Conservation (phyloP, 2,888 invertebrate genomes). For the Acanthosepion lycidas region DNA sequence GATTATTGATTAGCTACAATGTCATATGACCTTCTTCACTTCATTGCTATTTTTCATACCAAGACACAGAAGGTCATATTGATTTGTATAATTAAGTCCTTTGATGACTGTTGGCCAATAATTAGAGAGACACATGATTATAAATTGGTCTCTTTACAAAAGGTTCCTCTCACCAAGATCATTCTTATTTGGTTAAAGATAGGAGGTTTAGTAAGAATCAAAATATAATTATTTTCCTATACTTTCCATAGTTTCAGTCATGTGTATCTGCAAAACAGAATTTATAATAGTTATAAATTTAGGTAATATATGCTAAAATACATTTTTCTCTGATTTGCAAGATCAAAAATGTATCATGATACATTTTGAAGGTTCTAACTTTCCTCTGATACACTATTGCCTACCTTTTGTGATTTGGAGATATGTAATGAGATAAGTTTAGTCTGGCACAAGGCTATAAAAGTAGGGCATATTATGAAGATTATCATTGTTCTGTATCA, state of each 20-base stretch:
- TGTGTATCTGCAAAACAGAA: neutral
- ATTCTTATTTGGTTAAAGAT: neutral
- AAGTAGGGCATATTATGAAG: too few relatives aligned
- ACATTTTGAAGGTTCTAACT: too few relatives aligned
- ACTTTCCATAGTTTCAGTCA: neutral
- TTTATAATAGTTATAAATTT: neutral
- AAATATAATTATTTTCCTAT: neutral
- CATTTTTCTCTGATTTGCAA: too few relatives aligned
- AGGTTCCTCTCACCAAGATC: neutral
- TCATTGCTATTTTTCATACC: neutral
- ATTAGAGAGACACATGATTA: neutral
- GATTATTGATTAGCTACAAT: slow-evolving; percentile 8
- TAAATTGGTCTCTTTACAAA: neutral
- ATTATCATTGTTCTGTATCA: too few relatives aligned
- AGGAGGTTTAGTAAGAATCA: neutral
- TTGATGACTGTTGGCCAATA: neutral
- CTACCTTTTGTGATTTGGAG: too few relatives aligned
- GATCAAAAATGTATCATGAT: too few relatives aligned
- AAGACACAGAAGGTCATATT: neutral
- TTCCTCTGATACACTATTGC: too few relatives aligned
- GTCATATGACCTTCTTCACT: neutral
- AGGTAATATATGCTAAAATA: too few relatives aligned
- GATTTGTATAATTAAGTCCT: slow-evolving; percentile 23
- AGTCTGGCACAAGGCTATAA: too few relatives aligned
- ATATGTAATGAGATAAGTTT: too few relatives aligned